Evolutionary conservation across 1,140 invertebrate species (phyloP).

Genomic region (Gonioctena quinquepunctata): DNA sequence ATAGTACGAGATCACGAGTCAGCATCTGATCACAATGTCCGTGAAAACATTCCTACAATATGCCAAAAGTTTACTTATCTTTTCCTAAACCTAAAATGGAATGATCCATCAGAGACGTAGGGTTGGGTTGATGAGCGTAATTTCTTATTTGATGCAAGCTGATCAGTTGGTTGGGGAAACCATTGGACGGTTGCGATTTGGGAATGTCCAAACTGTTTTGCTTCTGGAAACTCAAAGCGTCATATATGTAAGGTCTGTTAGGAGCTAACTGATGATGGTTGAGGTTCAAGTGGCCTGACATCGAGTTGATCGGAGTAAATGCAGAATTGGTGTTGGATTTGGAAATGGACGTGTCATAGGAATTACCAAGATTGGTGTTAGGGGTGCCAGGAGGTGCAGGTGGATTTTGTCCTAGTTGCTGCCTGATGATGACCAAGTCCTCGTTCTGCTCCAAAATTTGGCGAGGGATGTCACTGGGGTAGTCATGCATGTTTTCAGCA

Average conservation of each 20-base stretch:
- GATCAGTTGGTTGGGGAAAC: slow-evolving; percentile 92
- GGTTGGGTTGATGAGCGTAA: slow-evolving; percentile 88
- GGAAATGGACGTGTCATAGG: slow-evolving; percentile 56
- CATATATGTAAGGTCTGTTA: slow-evolving; percentile 86
- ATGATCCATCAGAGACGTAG: slow-evolving; percentile 62
- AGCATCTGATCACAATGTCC: not conserved
- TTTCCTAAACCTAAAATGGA: slow-evolving; percentile 61
- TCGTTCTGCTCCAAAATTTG: slow-evolving; percentile 60
- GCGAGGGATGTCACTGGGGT: slow-evolving; percentile 63
- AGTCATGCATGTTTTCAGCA: slow-evolving; percentile 59
- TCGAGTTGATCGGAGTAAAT: slow-evolving; percentile 86
- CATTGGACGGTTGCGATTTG: slow-evolving; percentile 63
- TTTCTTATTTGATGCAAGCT: slow-evolving; percentile 96
- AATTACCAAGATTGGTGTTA: slow-evolving; percentile 50
- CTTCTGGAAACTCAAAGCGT: slow-evolving; percentile 83
- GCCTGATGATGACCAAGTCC: slow-evolving; percentile 60
- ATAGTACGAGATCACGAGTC: slow-evolving; percentile 19
- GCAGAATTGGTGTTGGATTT: slow-evolving; percentile 75
- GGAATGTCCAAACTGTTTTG: slow-evolving; percentile 58
- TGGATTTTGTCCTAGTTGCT: slow-evolving; percentile 56
- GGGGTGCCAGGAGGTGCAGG: slow-evolving; percentile 49
- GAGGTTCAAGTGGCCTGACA: slow-evolving; percentile 74
- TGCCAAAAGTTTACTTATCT: slow-evolving; percentile 55
- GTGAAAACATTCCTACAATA: not conserved
- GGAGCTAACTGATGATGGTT: slow-evolving; percentile 74